Conservation (phyloP, 1,140 invertebrate genomes). For the Pinna nobilis region DNA sequence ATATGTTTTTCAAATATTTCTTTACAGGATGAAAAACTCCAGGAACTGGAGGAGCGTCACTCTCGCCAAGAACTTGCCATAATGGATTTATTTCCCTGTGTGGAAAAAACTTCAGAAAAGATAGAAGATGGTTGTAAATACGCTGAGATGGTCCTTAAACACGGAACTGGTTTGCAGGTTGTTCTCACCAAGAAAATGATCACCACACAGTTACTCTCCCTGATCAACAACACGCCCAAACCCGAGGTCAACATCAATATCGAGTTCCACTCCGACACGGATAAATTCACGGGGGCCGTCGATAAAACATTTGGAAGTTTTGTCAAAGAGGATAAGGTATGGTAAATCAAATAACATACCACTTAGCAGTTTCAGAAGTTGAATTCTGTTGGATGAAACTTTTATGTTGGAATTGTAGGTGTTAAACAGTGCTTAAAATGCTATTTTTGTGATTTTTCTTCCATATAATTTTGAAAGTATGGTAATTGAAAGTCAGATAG, state of each 20-base stretch:
- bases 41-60: slow-evolving; percentile 87
- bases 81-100: slow-evolving; percentile 88
- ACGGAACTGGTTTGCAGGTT: slow-evolving; percentile 89
- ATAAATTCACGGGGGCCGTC: slow-evolving; percentile 83
- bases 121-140: slow-evolving; percentile 91
- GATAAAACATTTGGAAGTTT: slow-evolving; percentile 75
- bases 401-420: too few relatives aligned
- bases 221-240: slow-evolving; percentile 87
- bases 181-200: slow-evolving; percentile 87
- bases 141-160: slow-evolving; percentile 84
- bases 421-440: too few relatives aligned
- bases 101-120: slow-evolving; percentile 86
- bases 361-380: too few relatives aligned
- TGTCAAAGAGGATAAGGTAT: slow-evolving; percentile 60
- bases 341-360: too few relatives aligned
- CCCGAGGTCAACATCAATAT: slow-evolving; percentile 85
- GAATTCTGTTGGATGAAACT: too few relatives aligned
- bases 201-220: slow-evolving; percentile 82
- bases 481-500: too few relatives aligned
- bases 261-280: slow-evolving; percentile 87
- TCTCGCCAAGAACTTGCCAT: slow-evolving; percentile 89
- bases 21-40: slow-evolving; percentile 80
- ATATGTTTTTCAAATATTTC: too few relatives aligned
- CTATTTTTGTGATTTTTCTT: too few relatives aligned
- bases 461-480: too few relatives aligned